These are phyloP conservation scores for Pseudomugil tenellus DNA, from an alignment of 2,797 vertebrate species.

Conservation along the genomic window DNA sequence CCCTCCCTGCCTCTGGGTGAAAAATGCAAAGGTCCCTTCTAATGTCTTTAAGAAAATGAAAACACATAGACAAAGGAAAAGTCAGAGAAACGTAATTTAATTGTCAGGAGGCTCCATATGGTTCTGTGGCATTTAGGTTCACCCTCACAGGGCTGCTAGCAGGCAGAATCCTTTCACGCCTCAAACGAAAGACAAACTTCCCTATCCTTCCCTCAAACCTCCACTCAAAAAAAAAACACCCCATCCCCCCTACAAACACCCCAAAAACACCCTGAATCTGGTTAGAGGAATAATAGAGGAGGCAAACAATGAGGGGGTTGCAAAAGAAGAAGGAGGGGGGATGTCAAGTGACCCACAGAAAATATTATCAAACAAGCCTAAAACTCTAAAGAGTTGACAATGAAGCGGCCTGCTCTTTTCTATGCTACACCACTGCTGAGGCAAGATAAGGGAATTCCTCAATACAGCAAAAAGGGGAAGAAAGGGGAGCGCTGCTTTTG, in stretches of 20 bases:
- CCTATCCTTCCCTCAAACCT: conserved; percentile 76
- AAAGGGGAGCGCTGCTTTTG: conserved; percentile 75
- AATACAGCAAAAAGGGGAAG: conserved; percentile 75
- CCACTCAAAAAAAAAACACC: conserved; percentile 54
- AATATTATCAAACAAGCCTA: conserved; percentile 84
- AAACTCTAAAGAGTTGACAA: conserved; percentile 81
- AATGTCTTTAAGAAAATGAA: conserved; percentile 72
- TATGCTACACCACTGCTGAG: conserved; percentile 78
- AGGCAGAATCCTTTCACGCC: conserved; percentile 67
- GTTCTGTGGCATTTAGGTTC: conserved; percentile 67
- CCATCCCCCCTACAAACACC: conserved; percentile 53
- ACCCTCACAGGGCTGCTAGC: conserved; percentile 64
- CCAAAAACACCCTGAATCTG: conserved; percentile 81
- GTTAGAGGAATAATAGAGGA: conserved; percentile 82
- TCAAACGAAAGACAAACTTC: conserved; percentile 70
- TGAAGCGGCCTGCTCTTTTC: conserved; percentile 82
- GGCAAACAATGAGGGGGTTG: conserved; percentile 76
- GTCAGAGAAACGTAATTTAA: conserved; percentile 75
- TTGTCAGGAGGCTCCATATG: conserved; percentile 80
- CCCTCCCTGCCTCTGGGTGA: conserved; percentile 32
- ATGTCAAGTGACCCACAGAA: conserved; percentile 84
- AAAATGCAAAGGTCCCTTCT: conserved; percentile 64
- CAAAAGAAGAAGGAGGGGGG: conserved; percentile 64
- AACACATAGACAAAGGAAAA: conserved; percentile 37
- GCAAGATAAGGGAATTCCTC: conserved; percentile 87